Evolutionary conservation across 1,140 invertebrate species (phyloP), one percentile per base, ranked within the genome.

Genomic region (Penaeus chinensis): DNA sequence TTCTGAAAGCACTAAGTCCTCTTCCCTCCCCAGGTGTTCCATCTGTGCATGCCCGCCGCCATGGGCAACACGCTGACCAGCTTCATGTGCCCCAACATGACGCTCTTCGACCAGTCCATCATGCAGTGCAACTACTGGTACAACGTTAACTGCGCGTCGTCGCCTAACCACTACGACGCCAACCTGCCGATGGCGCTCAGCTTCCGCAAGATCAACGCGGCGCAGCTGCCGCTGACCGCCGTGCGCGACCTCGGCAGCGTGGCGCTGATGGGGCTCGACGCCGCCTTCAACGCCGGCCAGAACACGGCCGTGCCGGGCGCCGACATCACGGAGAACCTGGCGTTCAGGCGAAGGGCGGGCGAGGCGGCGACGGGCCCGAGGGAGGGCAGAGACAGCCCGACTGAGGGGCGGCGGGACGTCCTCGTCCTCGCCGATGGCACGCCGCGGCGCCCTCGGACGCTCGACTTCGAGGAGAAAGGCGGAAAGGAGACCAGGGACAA

Each of bases 111-210:
- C 91, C 96, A 97, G 91, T 96, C 96, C 7, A 96, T 97, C 81
- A 93, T 97, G 0, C 96, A 97, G 91, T 97, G 96, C 92, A 97
- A 97, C 91, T 97, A 96, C 96, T 97, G 96, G 96, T 96, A 97
- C 92, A 97, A 96, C 92, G 96, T 97, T 0, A 96, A 97, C 91
- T 97, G 96, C 92, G 96, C 96, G 92, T 94, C 94, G 61, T 96
- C 96, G 1, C 95, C 94, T 89, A 94, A 94, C 80, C 92, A 97
- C 62, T 97, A 97, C 92, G 96, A 97, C 90, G 96, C 96, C 8
- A 97, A 97, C 91, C 96, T 97, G 74, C 96, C 96, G 0, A 95
- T 97, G 74, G 97, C 96, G 62, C 97, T 97, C 92, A 97, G 96
- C 92, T 97, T 97, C 92, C 96, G 97, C 91, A 93, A 97, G 11